Percentiles rank a stretch among this genome's conserved stretches.
phyloP scores from a whole-genome alignment of 1,140 invertebrate species.

The Neodiprion fabricii region DNA sequence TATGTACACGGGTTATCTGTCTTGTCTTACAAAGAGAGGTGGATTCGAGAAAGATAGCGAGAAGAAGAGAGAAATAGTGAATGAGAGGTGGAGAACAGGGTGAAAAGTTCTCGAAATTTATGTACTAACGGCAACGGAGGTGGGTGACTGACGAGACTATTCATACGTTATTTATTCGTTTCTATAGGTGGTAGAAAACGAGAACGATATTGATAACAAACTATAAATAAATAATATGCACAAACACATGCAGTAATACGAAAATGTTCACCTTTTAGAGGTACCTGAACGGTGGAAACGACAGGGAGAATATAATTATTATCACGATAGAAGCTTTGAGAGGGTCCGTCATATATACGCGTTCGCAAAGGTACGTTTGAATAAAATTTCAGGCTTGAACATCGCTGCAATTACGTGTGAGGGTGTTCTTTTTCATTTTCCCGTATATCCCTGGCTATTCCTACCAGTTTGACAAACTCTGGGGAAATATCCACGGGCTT shows the following conservation, averaged over 20 bases:
- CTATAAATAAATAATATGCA: constrained; percentile 17
- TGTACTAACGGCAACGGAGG: too few species aligned
- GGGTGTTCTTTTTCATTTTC: too few species aligned
- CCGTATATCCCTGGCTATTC: neutral
- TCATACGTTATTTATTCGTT: neutral
- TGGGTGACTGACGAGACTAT: neutral
- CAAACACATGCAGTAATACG: constrained; percentile 53
- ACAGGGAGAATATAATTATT: constrained; percentile 53
- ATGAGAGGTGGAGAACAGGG: too few species aligned
- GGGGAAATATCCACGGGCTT: neutral
- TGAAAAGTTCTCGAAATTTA: too few species aligned
- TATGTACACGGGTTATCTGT: too few species aligned
- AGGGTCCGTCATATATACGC: neutral
- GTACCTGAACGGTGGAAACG: constrained; percentile 52
- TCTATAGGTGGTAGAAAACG: neutral
- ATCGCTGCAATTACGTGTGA: too few species aligned
- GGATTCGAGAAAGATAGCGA: too few species aligned
- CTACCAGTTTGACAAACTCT: neutral
- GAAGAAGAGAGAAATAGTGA: too few species aligned
- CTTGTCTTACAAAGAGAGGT: too few species aligned
- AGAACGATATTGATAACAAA: neutral
- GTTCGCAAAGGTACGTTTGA: neutral
- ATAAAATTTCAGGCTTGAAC: neutral
- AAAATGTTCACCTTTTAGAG: constrained; percentile 56
- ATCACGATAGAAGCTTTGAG: constrained; percentile 24